Base-by-base conservation (phyloP, 2,797 vertebrate species). In the Smutsia gigantea region DNA sequence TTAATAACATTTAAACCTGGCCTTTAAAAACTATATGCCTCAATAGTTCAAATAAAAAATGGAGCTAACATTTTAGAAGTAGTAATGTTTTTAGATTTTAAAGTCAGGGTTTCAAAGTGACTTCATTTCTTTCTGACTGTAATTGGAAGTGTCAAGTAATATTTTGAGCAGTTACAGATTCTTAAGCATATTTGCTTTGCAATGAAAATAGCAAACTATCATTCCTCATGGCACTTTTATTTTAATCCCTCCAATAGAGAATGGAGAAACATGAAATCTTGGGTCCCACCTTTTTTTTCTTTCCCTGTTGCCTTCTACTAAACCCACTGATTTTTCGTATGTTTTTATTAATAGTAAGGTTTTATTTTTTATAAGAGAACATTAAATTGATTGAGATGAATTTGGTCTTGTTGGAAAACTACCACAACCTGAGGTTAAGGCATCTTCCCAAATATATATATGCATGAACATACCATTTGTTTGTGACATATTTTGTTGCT, bases 81-180 rank as follows among this genome's bases (percentile, higher is more conserved):
- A 49, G 59, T 27, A 86, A 7, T 7, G 85, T 69, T 90, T 78
- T 89, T 27, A 55, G 7, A 69, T 69, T 83, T 94, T 69, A 61
- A 96, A 94, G 4, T 66, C 23, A 57, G 4, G 4, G 1, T 83
- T 94, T 96, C 29, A 81, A 18, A 87, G 39, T 79, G 57, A n/a
- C 37, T 39, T 85, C 61, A 64, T 95, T 87, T 93, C 57, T 88
- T 83, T 91, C 53, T 74, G 37, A 29, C 31, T 79, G 82, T 85
- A 46, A 46, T 77, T 81, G 53, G 13, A 89, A 94, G 27, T 31
- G 37, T 94, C 57, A 78, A 18, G 86, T 87, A 88, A 90, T 96
- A 55, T 57, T 92, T 89, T 96, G 55, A 74, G 94, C 75, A 63
- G 17, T 85, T 92, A 93, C 83, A 90, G 34, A 61, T 93, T 68